Evolutionary conservation across 2,797 vertebrate species (phyloP).

Genomic region (Thunnus albacares): DNA sequence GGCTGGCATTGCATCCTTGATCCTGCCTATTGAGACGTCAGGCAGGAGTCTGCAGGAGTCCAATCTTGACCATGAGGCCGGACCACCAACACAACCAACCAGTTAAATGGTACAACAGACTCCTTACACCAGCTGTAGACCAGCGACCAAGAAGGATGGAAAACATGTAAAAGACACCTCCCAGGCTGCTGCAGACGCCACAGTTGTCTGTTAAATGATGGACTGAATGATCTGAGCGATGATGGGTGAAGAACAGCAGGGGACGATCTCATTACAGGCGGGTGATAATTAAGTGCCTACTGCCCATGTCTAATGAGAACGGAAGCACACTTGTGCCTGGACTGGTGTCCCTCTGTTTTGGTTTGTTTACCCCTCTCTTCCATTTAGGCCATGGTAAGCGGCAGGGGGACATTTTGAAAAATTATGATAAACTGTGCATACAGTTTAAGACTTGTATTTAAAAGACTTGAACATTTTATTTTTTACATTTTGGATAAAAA

Average conservation of each 20-base stretch:
- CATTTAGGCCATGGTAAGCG: conserved; percentile 25
- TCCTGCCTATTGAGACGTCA: conserved; percentile 92
- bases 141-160: background rate
- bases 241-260: conserved; percentile 41
- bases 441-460: background rate
- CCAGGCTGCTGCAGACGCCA: conserved; percentile 15
- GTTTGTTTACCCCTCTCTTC: conserved; percentile 37
- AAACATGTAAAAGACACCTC: background rate
- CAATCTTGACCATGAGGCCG: conserved; percentile 77
- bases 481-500: background rate
- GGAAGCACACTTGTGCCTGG: conserved; percentile 9
- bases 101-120: background rate
- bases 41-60: conserved; percentile 91
- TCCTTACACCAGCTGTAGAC: background rate
- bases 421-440: background rate
- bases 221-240: conserved; percentile 30
- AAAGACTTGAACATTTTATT: background rate
- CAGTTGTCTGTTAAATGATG: conserved; percentile 18
- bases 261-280: conserved; percentile 34
- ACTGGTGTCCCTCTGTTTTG: background rate
- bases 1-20: conserved; percentile 87
- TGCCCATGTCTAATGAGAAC: conserved; percentile 41
- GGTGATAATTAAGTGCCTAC: conserved; percentile 45
- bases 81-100: conserved; percentile 71
- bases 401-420: conserved; percentile 4